Conservation (phyloP, 2,888 invertebrate species). For the Oxytorus armatus region DNA sequence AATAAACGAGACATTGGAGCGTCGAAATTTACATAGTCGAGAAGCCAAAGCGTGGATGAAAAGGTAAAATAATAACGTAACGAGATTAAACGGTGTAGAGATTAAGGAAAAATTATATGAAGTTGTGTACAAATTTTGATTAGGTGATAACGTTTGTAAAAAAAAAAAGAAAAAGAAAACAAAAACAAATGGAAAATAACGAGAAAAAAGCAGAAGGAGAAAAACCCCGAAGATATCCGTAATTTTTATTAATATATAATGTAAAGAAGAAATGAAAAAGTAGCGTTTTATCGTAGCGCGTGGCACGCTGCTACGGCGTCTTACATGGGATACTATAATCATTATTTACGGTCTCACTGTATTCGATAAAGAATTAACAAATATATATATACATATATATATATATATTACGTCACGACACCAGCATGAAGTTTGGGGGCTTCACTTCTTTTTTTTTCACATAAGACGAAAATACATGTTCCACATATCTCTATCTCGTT, state of each 20-base stretch:
- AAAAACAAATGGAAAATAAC: slow-evolving; percentile 22
- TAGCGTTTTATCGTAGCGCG: slow-evolving; percentile 67
- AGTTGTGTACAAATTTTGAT: slow-evolving; percentile 82
- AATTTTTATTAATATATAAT: slow-evolving; percentile 80
- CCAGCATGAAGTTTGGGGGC: slow-evolving; percentile 53
- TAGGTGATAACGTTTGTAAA: slow-evolving; percentile 80
- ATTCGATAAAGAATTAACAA: slow-evolving; percentile 63
- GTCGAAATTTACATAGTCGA: slow-evolving; percentile 70
- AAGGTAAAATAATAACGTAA: slow-evolving; percentile 53
- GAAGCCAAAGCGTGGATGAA: slow-evolving; percentile 67
- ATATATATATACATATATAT: slow-evolving; percentile 45
- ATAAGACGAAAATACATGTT: slow-evolving; percentile 70
- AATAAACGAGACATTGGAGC: slow-evolving; percentile 58
- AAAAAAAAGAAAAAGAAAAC: slow-evolving; percentile 54
- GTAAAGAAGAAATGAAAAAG: slow-evolving; percentile 68
- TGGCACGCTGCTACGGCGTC: slow-evolving; percentile 63
- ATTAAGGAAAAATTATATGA: slow-evolving; percentile 72
- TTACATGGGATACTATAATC: slow-evolving; percentile 70
- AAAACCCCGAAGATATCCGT: slow-evolving; percentile 71
- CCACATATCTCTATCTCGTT: slow-evolving; percentile 76
- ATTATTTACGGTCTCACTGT: slow-evolving; percentile 70
- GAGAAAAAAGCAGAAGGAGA: slow-evolving; percentile 41
- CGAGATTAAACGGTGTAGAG: slow-evolving; percentile 58
- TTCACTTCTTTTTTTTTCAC: slow-evolving; percentile 67
- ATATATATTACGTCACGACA: slow-evolving; percentile 60